Conservation (phyloP, 1,140 invertebrate genomes). For the Calliphora vicina region DNA sequence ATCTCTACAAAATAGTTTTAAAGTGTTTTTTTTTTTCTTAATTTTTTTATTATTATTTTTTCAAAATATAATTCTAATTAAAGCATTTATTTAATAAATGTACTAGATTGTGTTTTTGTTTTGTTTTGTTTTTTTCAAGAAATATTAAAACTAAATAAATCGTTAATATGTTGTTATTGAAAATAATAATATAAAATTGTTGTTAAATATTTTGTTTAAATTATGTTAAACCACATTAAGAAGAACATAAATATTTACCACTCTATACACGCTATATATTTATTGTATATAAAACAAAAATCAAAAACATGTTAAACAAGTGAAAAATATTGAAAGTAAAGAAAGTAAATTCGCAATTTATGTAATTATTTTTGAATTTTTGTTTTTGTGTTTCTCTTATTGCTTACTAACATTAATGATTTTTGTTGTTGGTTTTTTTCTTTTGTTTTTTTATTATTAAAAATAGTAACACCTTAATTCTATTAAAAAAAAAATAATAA, state of each 20-base stretch:
- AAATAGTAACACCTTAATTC: slow-evolving; percentile 26
- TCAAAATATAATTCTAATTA: slow-evolving; percentile 11
- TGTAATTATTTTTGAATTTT: not conserved
- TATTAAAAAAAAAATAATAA: slow-evolving; percentile 20
- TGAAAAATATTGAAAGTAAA: not conserved
- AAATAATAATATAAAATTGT: not conserved
- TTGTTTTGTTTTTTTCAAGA: not conserved
- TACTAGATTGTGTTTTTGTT: not conserved
- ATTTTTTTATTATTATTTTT: not conserved
- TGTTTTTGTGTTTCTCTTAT: not conserved
- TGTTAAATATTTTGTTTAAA: not conserved
- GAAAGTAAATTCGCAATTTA: not conserved
- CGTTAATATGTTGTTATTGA: not conserved
- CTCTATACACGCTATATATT: not conserved
- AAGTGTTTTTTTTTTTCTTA: not conserved
- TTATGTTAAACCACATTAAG: not conserved
- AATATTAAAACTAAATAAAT: not conserved
- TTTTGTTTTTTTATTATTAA: slow-evolving; percentile 19
- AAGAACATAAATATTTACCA: not conserved
- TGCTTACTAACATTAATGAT: slow-evolving; percentile 7
- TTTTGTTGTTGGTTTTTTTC: not conserved
- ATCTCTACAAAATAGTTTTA: not conserved
- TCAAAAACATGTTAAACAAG: not conserved
- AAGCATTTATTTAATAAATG: slow-evolving; percentile 11
- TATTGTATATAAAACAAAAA: not conserved